Percentiles rank a stretch among this genome's conserved stretches.
Conservation (phyloP, 2,797 vertebrate genomes). For the Manis javanica region DNA sequence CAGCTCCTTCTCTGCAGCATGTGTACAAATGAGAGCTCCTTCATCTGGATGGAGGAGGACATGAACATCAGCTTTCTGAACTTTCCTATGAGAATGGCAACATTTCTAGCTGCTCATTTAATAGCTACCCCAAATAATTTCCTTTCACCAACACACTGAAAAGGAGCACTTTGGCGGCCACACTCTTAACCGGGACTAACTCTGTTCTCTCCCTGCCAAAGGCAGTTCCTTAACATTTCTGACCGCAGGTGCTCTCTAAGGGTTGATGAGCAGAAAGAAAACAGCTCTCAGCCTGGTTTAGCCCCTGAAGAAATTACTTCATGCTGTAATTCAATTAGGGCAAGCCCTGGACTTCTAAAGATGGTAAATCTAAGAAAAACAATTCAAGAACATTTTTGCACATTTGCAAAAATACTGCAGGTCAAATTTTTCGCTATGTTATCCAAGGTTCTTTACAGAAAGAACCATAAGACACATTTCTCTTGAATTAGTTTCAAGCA, state of each 20-base stretch:
- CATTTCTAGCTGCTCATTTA: neutral
- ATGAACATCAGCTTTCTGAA: neutral
- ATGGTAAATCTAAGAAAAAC: neutral
- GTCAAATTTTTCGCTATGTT: neutral
- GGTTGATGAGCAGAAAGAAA: neutral
- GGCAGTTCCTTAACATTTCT: neutral
- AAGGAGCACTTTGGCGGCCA: neutral
- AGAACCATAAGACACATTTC: neutral
- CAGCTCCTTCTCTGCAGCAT: neutral
- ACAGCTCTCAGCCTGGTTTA: neutral
- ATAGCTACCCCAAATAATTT: neutral
- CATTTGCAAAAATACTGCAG: slow-evolving; percentile 5
- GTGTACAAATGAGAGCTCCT: neutral
- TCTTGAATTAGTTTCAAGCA: slow-evolving; percentile 42
- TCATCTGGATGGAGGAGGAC: neutral
- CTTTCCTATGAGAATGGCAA: neutral
- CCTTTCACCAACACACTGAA: neutral
- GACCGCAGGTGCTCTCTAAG: neutral
- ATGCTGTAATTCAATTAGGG: slow-evolving; percentile 34
- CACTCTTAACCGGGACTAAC: neutral
- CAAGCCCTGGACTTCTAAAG: neutral
- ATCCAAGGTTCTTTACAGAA: neutral
- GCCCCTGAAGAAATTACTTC: slow-evolving; percentile 18
- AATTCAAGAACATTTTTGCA: neutral
- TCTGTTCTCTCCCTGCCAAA: neutral